Evolutionary conservation across 2,113 vertebrate genomes (phyloP).

Genomic region (Bujurquina vittata): DNA sequence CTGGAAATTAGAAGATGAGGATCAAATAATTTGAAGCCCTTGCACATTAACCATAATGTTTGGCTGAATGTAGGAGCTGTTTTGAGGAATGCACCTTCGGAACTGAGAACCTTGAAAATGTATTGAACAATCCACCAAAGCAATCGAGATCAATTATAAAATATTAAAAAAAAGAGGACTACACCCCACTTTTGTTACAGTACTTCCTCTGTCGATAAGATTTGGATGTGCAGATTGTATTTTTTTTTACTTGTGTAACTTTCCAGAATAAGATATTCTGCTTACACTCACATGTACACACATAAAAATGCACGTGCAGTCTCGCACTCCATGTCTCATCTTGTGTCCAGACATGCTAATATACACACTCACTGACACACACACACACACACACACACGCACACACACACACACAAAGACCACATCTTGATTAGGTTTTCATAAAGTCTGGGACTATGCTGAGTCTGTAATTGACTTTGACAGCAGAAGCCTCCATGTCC

Average conservation of each 20-base stretch:
- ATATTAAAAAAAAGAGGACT: slow-evolving; percentile 12
- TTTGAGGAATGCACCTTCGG: neutral
- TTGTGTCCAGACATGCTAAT: slow-evolving; percentile 38
- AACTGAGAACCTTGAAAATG: neutral
- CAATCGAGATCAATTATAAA: neutral
- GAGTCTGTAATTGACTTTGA: slow-evolving; percentile 85
- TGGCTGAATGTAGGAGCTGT: neutral
- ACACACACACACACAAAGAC: slow-evolving; percentile 35
- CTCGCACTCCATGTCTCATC: slow-evolving; percentile 39
- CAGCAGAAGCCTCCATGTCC: slow-evolving; percentile 81
- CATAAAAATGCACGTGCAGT: slow-evolving; percentile 22
- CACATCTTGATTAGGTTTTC: slow-evolving; percentile 82
- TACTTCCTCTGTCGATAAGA: slow-evolving; percentile 54
- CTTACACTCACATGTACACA: slow-evolving; percentile 35
- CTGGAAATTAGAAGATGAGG: slow-evolving; percentile 2
- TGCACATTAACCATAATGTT: neutral
- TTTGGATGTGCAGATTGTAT: slow-evolving; percentile 55
- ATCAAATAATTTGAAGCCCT: neutral
- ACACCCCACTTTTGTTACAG: slow-evolving; percentile 26
- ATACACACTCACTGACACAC: slow-evolving; percentile 36
- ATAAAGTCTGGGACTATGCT: slow-evolving; percentile 79
- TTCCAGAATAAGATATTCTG: slow-evolving; percentile 38
- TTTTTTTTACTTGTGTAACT: slow-evolving; percentile 50
- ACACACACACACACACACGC: slow-evolving; percentile 50
- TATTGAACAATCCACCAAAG: neutral